phyloP scores from a whole-genome alignment of 2,113 vertebrate species.

The Physeter macrocephalus region DNA sequence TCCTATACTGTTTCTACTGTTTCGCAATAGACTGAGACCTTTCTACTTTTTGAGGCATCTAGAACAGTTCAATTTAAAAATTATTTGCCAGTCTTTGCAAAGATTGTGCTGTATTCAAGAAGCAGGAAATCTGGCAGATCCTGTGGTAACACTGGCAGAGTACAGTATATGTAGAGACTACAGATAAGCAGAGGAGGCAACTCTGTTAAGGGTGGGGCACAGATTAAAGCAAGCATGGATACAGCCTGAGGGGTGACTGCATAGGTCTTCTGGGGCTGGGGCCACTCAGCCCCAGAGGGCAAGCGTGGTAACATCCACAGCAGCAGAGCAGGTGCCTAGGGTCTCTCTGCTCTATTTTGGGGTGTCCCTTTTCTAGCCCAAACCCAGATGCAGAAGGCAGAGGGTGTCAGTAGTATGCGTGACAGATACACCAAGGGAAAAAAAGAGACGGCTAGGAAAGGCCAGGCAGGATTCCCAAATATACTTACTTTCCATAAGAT shows the following conservation, averaged over 20 bases:
- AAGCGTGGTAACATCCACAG: not conserved
- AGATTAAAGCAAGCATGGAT: not conserved
- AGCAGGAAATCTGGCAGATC: not conserved
- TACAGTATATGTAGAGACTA: not conserved
- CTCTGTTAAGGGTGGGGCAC: not conserved
- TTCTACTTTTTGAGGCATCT: not conserved
- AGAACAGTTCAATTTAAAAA: not conserved
- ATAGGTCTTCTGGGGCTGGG: not conserved
- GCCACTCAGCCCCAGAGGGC: not conserved
- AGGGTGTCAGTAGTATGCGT: not conserved
- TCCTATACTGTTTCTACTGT: not conserved
- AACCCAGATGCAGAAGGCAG: not conserved
- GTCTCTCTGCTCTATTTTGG: not conserved
- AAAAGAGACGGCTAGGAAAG: slow-evolving; percentile 7
- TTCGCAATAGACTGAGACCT: not conserved
- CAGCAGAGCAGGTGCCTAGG: not conserved
- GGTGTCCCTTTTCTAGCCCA: not conserved
- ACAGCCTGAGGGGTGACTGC: not conserved
- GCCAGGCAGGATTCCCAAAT: not conserved
- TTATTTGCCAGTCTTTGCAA: slow-evolving; percentile 15
- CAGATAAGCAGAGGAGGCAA: not conserved
- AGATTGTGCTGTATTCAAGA: not conserved
- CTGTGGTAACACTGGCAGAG: not conserved
- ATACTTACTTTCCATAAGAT: slow-evolving; percentile 70
- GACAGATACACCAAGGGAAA: not conserved